Evolutionary conservation across 2,797 vertebrate genomes (phyloP), one percentile per base, ranked within the genome.

Genomic region (Gambusia yucatana): DNA sequence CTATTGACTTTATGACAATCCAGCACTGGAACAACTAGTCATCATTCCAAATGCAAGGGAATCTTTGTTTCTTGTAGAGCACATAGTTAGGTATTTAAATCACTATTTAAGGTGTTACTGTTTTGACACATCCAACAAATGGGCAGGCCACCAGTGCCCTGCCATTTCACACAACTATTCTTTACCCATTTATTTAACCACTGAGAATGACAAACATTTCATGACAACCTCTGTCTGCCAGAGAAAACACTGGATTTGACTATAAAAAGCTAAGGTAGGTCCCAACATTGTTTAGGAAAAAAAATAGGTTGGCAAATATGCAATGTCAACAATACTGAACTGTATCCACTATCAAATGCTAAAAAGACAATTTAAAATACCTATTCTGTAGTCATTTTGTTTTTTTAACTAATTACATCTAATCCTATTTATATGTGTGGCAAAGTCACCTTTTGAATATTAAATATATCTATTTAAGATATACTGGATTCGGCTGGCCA

Each of bases 1-100:
- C 2, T n/a, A 20, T 41, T 47, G 33, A 63, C 77, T 50, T 52
- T 61, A 50, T 77, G 48, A 70, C 81, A 25, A 41, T 76, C 30
- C 17, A 39, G 44, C 55, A 46, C 36, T 44, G 17, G 46, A 13
- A 76, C 43, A 73, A 72, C 61, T 39, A 47, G 50, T 36, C 30
- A 61, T 36, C 30, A 61, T 36, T 72, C 48, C 67, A 74, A 41
- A 43, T 20, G 33, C 25, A 57, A 72, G n/a, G 2, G 36, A 44
- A 48, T 10, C 39, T 33, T 22, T 25, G n/a, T 77, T 59, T 57
- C 30, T 52, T 50, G 7, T 8, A 22, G 8, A 22, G 48, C 2
- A 52, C 22, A 39, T 9, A 67, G 63, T 67, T 67, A 11, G 3
- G 3, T 25, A 22, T 39, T 10, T 41, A 22, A 20, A 41, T 41